These are phyloP conservation scores for Nowickia ferox DNA, from an alignment of 2,888 invertebrate genomes.

Conservation along the genomic window DNA sequence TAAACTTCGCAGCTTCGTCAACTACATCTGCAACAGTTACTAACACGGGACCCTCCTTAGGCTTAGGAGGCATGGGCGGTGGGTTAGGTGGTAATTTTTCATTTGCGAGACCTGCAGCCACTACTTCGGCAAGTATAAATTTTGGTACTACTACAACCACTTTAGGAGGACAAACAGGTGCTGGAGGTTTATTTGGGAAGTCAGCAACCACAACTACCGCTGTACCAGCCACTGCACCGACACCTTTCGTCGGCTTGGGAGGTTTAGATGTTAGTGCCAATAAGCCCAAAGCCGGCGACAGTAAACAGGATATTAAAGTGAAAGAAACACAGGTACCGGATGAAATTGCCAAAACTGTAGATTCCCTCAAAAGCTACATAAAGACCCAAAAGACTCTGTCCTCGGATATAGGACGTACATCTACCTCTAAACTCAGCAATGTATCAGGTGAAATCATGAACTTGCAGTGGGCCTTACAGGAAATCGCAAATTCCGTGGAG, in stretches of 20 bases:
- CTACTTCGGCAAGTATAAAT: conserved; percentile 79
- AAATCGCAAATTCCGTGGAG: conserved; percentile 81
- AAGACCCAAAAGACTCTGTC: conserved; percentile 92
- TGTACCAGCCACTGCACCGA: conserved; percentile 75
- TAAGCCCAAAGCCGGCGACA: conserved; percentile 82
- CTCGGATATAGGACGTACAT: conserved; percentile 91
- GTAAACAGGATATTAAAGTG: conserved; percentile 81
- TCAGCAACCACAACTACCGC: conserved; percentile 68
- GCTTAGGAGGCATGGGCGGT: conserved; percentile 71
- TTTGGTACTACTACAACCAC: conserved; percentile 80
- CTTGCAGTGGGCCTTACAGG: conserved; percentile 80
- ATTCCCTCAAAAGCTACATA: conserved; percentile 91
- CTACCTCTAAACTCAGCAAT: conserved; percentile 82
- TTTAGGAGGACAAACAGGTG: conserved; percentile 76
- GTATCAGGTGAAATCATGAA: conserved; percentile 80
- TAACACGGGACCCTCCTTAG: conserved; percentile 71
- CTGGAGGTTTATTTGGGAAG: conserved; percentile 77
- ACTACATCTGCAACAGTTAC: conserved; percentile 49
- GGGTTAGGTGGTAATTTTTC: conserved; percentile 73
- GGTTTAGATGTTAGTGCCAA: conserved; percentile 81
- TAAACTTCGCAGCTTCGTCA: conserved; percentile 74
- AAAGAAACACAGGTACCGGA: conserved; percentile 86
- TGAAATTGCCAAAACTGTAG: conserved; percentile 90
- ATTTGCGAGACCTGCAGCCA: conserved; percentile 77
- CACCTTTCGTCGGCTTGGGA: conserved; percentile 80